These are phyloP conservation scores for Plestiodon gilberti DNA, from an alignment of 2,113 vertebrate species.

Conservation along the genomic window DNA sequence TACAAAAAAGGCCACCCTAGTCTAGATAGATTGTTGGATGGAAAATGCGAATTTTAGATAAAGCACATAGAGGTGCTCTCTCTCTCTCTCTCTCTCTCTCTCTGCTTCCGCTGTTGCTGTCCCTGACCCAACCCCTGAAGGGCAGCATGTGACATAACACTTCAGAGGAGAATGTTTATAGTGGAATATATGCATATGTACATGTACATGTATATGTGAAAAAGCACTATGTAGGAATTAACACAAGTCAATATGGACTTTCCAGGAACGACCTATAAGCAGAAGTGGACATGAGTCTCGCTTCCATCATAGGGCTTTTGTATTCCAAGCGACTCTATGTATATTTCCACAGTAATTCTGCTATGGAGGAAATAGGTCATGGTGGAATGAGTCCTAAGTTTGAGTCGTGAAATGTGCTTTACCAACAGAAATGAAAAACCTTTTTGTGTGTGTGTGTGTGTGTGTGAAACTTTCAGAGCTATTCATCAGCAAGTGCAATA, in stretches of 20 bases:
- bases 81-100: background rate
- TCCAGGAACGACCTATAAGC: background rate
- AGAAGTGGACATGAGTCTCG: background rate
- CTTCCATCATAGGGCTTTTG: background rate
- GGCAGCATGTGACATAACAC: background rate
- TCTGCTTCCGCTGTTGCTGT: background rate
- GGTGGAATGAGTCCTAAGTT: background rate
- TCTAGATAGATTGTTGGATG: background rate
- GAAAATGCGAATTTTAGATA: background rate
- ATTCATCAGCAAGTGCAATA: background rate
- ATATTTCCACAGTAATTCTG: background rate
- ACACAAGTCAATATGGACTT: background rate
- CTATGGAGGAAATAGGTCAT: background rate
- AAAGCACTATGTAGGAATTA: background rate
- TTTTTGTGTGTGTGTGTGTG: too few relatives aligned
- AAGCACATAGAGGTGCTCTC: background rate
- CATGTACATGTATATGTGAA: too few relatives aligned
- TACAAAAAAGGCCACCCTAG: too few relatives aligned
- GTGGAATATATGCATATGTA: too few relatives aligned
- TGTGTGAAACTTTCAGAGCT: background rate
- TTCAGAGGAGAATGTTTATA: background rate
- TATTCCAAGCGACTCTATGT: background rate
- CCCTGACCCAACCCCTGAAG: background rate
- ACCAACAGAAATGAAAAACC: background rate
- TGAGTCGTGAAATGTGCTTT: constrained; percentile 43